Evolutionary conservation across 2,113 vertebrate species (phyloP).

Genomic region (Halcyon senegalensis): DNA sequence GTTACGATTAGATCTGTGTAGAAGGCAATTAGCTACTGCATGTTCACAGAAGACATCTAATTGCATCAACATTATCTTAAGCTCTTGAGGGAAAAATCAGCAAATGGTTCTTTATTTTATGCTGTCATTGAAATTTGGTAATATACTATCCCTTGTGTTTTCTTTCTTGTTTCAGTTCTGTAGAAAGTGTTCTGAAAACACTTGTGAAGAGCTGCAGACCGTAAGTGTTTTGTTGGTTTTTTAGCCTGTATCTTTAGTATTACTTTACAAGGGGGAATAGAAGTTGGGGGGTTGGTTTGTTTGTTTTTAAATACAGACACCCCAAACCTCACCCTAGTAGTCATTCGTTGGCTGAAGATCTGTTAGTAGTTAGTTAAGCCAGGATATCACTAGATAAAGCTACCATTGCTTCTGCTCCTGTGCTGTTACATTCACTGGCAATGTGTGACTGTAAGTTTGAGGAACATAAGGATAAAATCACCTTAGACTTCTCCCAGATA

Average conservation of each 20-base stretch:
- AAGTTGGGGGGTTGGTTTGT: not conserved
- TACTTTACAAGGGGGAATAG: not conserved
- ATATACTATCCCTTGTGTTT: not conserved
- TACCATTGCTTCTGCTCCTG: not conserved
- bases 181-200: constrained; percentile 94
- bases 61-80: constrained; percentile 58
- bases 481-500: not conserved
- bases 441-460: not conserved
- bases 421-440: not conserved
- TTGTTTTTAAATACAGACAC: not conserved
- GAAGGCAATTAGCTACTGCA: constrained; percentile 69
- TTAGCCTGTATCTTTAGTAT: not conserved
- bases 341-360: not conserved
- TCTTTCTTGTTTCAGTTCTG: constrained; percentile 80
- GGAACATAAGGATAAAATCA: not conserved
- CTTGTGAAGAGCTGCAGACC: constrained; percentile 95
- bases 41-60: constrained; percentile 70
- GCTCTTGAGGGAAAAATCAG: constrained; percentile 5
- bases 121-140: not conserved
- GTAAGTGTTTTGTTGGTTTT: constrained; percentile 85
- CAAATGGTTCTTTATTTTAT: constrained; percentile 26
- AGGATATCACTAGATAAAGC: not conserved
- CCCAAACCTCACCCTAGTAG: not conserved
- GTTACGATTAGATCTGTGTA: not conserved
- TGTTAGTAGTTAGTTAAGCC: not conserved